Base-by-base conservation (phyloP, 2,888 invertebrate species). In the Parochlus steinenii region DNA sequence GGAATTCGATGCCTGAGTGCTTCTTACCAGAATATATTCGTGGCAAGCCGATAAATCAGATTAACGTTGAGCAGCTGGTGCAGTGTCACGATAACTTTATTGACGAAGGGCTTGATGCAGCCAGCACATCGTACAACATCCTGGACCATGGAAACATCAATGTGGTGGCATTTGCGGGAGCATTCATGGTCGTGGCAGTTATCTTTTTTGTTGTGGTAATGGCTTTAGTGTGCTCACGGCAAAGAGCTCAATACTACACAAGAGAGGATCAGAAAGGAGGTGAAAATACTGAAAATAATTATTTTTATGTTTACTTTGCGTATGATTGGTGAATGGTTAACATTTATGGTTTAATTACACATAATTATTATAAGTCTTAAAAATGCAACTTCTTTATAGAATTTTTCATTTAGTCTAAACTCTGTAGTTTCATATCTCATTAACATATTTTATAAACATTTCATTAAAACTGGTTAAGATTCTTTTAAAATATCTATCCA, bases 241-340 rank as follows among this genome's bases (percentile, higher is more conserved):
- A 74, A 43, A 73, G 75, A 4, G 74, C 75, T 4, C 69, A 71
- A 30, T 83, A 83, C 56, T 82, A 82, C 53, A 83, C 82, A 7
- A 71, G 80, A 50, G 82, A 82, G 54, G 80, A 78, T 51, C 73
- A 74, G 42, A 57, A 63, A 40, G 51, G 47, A 36, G 46, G 46
- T 40, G 39, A 37, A 25, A 35, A 18, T 10, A 23, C 19, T 31
- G 12, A 27, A 29, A 28, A 35, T 33, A 20, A 6, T 19, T 14
- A n/a, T 17, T 20, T 19, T 19, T 30, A 17, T 19, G 16, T 28
- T 28, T 28, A n/a, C n/a, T 15, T 16, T 14, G 2, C 3, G 30
- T 43, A 39, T 26, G 41, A 25, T 31, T 47, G 27, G n/a, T 29
- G 20, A 18, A 20, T 27, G 14, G 31, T 33, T 16, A 31, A 31